A percentile compares a stretch with the other conserved stretches of the same genome.
Evolutionary conservation across 2,797 vertebrate species (phyloP).

Genomic region (Naso thynnoides): DNA sequence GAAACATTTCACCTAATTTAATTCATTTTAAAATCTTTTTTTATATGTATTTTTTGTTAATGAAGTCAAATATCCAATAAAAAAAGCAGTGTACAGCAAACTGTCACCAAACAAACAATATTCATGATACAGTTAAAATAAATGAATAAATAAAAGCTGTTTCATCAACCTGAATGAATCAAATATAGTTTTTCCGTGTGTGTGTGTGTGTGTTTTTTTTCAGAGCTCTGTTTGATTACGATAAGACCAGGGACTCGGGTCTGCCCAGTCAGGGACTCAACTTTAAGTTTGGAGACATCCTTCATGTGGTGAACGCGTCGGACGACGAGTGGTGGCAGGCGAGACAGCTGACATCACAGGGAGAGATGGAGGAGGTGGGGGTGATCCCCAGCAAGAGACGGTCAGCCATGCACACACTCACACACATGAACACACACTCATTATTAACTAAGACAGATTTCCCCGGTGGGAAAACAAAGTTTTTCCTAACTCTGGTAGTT

Average conservation of each 20-base stretch:
- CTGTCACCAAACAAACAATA: too few species aligned
- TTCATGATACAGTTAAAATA: too few species aligned
- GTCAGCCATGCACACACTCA: constrained; percentile 74
- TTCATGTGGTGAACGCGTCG: constrained; percentile 97
- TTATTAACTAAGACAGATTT: too few species aligned
- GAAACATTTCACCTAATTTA: too few species aligned
- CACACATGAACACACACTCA: background rate
- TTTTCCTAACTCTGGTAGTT: too few species aligned
- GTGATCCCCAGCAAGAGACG: constrained; percentile 98
- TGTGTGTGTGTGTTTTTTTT: background rate
- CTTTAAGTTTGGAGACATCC: constrained; percentile 96
- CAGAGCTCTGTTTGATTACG: constrained; percentile 97
- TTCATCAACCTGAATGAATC: too few species aligned
- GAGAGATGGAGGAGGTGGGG: constrained; percentile 95
- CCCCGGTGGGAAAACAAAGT: too few species aligned
- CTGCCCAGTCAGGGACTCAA: constrained; percentile 96
- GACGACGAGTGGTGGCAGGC: constrained; percentile 99
- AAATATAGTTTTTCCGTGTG: background rate
- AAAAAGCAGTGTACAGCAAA: too few species aligned
- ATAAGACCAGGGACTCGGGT: constrained; percentile 95
- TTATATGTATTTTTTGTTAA: too few species aligned
- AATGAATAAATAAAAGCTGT: too few species aligned
- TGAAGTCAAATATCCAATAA: too few species aligned
- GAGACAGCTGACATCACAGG: constrained; percentile 90
- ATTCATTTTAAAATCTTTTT: too few species aligned